Conservation (phyloP, 2,888 invertebrate genomes). For the Eupithecia dodoneata region DNA sequence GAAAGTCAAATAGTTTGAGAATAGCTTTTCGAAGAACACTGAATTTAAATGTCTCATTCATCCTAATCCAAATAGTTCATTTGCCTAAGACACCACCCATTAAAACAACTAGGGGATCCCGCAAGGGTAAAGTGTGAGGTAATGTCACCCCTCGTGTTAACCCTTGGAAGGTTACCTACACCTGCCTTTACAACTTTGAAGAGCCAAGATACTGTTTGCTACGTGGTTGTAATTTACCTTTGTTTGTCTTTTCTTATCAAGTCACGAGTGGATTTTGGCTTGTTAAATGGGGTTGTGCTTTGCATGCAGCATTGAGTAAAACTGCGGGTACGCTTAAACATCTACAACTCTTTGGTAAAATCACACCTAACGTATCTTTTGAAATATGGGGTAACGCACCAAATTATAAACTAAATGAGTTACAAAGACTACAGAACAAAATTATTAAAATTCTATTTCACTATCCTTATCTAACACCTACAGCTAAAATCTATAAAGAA, state of each 20-base stretch:
- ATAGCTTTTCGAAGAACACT: slow-evolving; percentile 11
- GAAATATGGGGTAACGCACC: no score
- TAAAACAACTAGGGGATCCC: slow-evolving; percentile 23
- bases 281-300: slow-evolving; percentile 2
- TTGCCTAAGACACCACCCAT: slow-evolving; percentile 27
- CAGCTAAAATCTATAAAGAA: no score
- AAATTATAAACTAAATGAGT: no score
- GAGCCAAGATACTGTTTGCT: slow-evolving; percentile 25
- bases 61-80: slow-evolving; percentile 24
- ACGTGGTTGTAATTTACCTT: slow-evolving; percentile 34
- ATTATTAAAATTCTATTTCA: no score
- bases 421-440: no score
- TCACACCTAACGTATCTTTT: no score
- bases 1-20: slow-evolving; percentile 1
- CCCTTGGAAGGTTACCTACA: slow-evolving; percentile 23
- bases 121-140: slow-evolving; percentile 29
- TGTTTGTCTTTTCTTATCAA: slow-evolving; percentile 32
- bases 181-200: slow-evolving; percentile 31
- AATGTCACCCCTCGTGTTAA: slow-evolving; percentile 33
- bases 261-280: slow-evolving; percentile 11
- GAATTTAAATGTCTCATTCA: slow-evolving; percentile 11
- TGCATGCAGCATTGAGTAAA: not conserved
- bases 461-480: no score
- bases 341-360: no score
- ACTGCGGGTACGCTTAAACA: no score